A percentile compares a stretch with the other conserved stretches of the same genome.
phyloP scores from a whole-genome alignment of 2,113 vertebrate species.

The Siniperca chuatsi region DNA sequence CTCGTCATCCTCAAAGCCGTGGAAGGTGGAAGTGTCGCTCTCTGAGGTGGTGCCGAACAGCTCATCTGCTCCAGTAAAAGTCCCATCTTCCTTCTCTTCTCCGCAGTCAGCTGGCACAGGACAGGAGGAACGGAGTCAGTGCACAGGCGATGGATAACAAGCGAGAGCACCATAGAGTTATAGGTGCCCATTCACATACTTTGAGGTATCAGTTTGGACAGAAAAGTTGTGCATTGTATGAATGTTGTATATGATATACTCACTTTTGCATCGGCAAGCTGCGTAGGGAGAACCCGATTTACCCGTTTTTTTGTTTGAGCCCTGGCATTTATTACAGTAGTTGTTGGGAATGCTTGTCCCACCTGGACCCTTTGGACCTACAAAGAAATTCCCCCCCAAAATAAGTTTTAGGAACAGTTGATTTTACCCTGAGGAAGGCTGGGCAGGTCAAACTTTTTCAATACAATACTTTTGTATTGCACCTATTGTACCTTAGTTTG shows the following conservation, averaged over 20 bases:
- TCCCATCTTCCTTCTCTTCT: slow-evolving; percentile 91
- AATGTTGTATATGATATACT: slow-evolving; percentile 69
- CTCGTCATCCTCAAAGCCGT: slow-evolving; percentile 98
- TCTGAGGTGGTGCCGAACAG: slow-evolving; percentile 98
- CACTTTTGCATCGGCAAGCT: slow-evolving; percentile 94
- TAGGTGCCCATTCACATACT: not conserved
- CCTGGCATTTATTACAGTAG: slow-evolving; percentile 97
- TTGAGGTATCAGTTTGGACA: not conserved
- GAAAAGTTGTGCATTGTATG: not conserved
- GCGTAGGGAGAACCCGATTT: slow-evolving; percentile 91
- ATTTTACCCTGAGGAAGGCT: not conserved
- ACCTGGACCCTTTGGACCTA: slow-evolving; percentile 94
- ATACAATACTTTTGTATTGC: not conserved
- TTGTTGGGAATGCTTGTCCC: slow-evolving; percentile 93
- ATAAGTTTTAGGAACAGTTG: not conserved
- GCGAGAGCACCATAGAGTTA: not conserved
- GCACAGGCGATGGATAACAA: not conserved
- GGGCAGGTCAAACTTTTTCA: not conserved
- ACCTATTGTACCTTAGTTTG: no score
- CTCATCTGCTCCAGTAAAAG: slow-evolving; percentile 92
- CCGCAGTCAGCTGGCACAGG: slow-evolving; percentile 88
- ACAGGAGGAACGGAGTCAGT: slow-evolving; percentile 31
- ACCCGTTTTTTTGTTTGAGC: slow-evolving; percentile 93
- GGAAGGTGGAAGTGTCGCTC: slow-evolving; percentile 99
- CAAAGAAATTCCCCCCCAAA: slow-evolving; percentile 17